Conservation (phyloP, 2,113 vertebrate species). For the Ctenomys sociabilis region DNA sequence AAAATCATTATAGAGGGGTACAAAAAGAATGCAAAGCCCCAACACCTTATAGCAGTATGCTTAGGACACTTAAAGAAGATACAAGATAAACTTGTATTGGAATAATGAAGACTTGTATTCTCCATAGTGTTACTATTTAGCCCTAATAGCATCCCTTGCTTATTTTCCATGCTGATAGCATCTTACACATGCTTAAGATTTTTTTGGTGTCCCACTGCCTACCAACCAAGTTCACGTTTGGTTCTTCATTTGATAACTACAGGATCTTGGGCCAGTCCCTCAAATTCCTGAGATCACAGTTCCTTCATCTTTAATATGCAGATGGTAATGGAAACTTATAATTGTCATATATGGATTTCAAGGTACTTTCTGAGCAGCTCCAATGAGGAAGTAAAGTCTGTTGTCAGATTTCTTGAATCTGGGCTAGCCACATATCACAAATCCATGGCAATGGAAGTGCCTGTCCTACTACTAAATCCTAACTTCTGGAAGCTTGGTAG, state of each 20-base stretch:
- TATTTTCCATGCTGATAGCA: not conserved
- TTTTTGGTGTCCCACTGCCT: not conserved
- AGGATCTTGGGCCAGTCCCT: not conserved
- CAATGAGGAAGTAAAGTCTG: not conserved
- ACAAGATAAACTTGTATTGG: not conserved
- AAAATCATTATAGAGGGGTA: not conserved
- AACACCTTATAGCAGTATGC: not conserved
- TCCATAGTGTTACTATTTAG: not conserved
- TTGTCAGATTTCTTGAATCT: not conserved
- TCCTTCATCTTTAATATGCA: not conserved
- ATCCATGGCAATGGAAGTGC: accelerated
- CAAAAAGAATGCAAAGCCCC: not conserved
- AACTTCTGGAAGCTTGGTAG: not conserved
- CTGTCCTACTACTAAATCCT: not conserved
- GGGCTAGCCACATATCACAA: not conserved
- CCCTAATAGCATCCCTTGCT: not conserved
- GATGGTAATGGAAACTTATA: not conserved
- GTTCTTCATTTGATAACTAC: not conserved
- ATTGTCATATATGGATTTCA: not conserved
- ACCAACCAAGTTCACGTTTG: not conserved
- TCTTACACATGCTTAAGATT: not conserved
- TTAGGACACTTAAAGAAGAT: not conserved
- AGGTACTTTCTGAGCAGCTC: not conserved
- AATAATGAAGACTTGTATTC: not conserved
- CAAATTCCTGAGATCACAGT: not conserved